Conservation (phyloP, 2,113 vertebrate species). For the Rhea americana region DNA sequence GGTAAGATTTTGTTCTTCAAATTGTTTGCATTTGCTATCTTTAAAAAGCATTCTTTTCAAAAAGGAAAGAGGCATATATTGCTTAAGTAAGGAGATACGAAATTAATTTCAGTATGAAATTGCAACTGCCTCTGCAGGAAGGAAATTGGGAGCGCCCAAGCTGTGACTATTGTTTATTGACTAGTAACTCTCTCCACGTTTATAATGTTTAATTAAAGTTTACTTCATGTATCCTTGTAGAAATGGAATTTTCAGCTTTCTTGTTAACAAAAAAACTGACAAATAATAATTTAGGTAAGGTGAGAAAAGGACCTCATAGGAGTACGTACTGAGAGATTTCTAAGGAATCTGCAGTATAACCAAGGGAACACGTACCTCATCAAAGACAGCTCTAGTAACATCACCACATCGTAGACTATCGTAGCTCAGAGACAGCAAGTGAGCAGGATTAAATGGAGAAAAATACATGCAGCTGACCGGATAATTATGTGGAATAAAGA, state of each 20-base stretch:
- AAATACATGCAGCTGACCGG: conserved; percentile 82
- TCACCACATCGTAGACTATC: conserved; percentile 86
- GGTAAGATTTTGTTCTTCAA: not conserved
- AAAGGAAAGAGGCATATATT: not conserved
- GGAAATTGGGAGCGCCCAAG: not conserved
- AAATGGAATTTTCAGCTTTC: not conserved
- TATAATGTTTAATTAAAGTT: not conserved
- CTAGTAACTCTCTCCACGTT: not conserved
- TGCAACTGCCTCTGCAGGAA: not conserved
- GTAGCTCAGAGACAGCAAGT: conserved; percentile 85
- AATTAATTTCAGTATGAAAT: not conserved
- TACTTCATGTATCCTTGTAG: not conserved
- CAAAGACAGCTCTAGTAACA: conserved; percentile 81
- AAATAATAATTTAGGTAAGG: accelerated
- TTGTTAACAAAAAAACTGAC: not conserved
- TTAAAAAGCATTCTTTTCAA: not conserved
- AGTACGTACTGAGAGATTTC: accelerated
- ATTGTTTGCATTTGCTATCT: accelerated
- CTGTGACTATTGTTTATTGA: not conserved
- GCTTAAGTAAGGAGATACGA: accelerated
- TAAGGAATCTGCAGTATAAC: not conserved
- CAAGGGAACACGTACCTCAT: conserved; percentile 78
- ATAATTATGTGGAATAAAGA: conserved; percentile 79
- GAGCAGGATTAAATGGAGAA: conserved; percentile 76
- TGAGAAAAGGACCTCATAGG: accelerated